Evolutionary conservation across 2,888 invertebrate species (phyloP), one percentile per base, ranked within the genome.

Genomic region (Caenorhabditis doughertyi): DNA sequence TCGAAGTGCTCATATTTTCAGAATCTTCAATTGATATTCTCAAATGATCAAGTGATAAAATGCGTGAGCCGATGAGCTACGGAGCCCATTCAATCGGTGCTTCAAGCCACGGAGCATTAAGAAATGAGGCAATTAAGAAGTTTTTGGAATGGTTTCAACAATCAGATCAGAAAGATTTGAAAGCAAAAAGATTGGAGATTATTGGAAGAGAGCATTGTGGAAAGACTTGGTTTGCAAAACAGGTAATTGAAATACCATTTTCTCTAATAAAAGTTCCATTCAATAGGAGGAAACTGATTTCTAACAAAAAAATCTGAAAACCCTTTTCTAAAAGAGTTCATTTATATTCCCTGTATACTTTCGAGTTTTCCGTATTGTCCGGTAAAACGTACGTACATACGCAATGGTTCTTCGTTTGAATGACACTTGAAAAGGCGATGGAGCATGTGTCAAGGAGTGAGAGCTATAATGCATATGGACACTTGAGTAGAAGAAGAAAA

Each of bases 221-320:
- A 11, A 87, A 87, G 74, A 87, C 85, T 11, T 79, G 51, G 49
- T 86, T 87, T 29, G 84, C 79, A 11, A 56, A 47, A n/a, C 82
- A 87, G 82, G 87, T 87, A 42, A 11, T n/a, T n/a, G n/a, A n/a
- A n/a, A n/a, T n/a, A n/a, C n/a, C n/a, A 68, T 64, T n/a, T 27
- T 39, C 35, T 35, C 35, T 35, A 27, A n/a, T n/a, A n/a, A n/a
- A n/a, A 0, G 3, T 25, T 53, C 25, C 32, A 32, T 32, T 32
- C 9, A 7, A 32, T 32, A 32, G 4, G 4, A 32, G 32, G 32
- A 32, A 4, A 32, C 32, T 7, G 32, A 7, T 25, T 53, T n/a
- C n/a, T n/a, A n/a, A n/a, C n/a, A n/a, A n/a, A n/a, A n/a, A n/a
- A n/a, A n/a, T n/a, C n/a, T n/a, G n/a, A n/a, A n/a, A n/a, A n/a